Conservation (phyloP, 2,113 vertebrate genomes). For the Amblyornis subalaris region DNA sequence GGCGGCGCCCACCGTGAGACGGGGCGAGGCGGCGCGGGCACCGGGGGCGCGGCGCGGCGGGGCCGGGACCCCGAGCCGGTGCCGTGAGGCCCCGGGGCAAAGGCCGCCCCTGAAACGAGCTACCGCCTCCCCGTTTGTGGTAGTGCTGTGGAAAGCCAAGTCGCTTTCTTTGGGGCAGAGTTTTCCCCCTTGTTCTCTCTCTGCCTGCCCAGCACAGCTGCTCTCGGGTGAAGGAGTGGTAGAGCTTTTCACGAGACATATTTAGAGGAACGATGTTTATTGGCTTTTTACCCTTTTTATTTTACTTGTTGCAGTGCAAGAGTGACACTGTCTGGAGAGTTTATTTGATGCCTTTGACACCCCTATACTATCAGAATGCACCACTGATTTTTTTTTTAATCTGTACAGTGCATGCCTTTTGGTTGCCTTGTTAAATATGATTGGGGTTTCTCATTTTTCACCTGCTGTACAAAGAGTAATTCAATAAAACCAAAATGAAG, state of each 20-base stretch:
- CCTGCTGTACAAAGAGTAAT: background rate
- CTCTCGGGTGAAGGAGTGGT: background rate
- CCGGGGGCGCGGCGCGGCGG: background rate
- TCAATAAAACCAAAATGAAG: background rate
- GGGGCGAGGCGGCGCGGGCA: background rate
- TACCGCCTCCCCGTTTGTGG: fast-evolving
- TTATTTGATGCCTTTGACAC: background rate
- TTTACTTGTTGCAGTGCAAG: background rate
- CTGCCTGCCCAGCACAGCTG: background rate
- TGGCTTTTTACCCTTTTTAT: background rate
- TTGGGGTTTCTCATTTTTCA: background rate
- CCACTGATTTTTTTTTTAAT: background rate
- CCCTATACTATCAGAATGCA: background rate
- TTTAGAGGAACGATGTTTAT: background rate
- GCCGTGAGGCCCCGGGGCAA: fast-evolving
- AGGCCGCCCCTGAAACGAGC: background rate
- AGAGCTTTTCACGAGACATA: background rate
- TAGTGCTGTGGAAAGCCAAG: fast-evolving
- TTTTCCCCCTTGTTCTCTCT: background rate
- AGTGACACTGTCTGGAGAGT: background rate
- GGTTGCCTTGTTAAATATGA: background rate
- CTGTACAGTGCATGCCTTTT: fast-evolving
- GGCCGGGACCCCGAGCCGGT: background rate
- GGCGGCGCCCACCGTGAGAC: background rate
- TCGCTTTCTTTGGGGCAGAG: too few species aligned